A percentile compares a stretch with the other conserved stretches of the same genome.
phyloP scores from a whole-genome alignment of 2,888 invertebrate genomes.

The Mesopsocus fuscifrons region DNA sequence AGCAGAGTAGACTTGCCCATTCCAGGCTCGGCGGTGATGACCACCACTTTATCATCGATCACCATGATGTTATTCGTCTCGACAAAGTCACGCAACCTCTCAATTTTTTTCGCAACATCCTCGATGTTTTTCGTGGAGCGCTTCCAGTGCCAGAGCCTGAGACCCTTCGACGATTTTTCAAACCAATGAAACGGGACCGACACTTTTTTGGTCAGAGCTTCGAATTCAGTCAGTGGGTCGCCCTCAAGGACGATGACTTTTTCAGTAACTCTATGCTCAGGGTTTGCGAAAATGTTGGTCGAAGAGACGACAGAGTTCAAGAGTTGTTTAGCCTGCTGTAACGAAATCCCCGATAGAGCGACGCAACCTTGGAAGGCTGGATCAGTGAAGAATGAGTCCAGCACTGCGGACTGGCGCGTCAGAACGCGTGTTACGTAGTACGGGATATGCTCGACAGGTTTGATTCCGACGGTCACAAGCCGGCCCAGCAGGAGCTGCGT shows the following conservation, averaged over 20 bases:
- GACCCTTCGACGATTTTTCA: background rate
- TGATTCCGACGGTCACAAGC: background rate
- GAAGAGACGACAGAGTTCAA: background rate
- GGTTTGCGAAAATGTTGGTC: background rate
- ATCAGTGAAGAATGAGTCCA: background rate
- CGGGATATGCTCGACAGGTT: background rate
- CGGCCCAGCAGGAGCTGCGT: background rate
- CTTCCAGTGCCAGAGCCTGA: background rate
- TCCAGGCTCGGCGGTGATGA: conserved; percentile 11
- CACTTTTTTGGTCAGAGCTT: too few species aligned
- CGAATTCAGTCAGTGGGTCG: too few species aligned
- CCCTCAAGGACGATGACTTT: background rate
- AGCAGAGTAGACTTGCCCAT: conserved; percentile 11
- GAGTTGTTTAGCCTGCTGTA: background rate
- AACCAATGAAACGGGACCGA: too few species aligned
- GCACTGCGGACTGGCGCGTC: background rate
- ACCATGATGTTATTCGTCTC: background rate
- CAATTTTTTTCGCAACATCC: background rate
- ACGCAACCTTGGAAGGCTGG: too few species aligned
- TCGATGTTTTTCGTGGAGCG: background rate
- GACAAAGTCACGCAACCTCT: background rate
- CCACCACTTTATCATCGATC: conserved; percentile 7
- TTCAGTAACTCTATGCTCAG: background rate
- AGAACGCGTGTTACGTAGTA: background rate
- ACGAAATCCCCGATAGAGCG: background rate